phyloP scores from a whole-genome alignment of 2,888 invertebrate species.

The Sericinus montela region DNA sequence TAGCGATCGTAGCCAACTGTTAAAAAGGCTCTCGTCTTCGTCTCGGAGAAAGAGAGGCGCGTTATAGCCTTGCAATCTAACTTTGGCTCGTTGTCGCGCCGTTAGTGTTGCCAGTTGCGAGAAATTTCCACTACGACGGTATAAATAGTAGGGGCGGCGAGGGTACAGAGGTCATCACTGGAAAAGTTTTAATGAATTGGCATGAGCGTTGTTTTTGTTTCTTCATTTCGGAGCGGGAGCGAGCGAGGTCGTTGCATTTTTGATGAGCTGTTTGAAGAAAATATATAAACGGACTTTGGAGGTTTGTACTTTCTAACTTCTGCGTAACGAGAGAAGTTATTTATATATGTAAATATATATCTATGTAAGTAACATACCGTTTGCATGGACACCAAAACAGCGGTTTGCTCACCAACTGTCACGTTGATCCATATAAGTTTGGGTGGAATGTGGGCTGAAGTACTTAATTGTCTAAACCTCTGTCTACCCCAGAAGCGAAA shows the following conservation, averaged over 20 bases:
- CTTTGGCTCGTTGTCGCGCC: constrained; percentile 60
- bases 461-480: too few species aligned
- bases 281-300: neutral
- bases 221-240: constrained; percentile 17
- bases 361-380: too few species aligned
- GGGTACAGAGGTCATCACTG: constrained; percentile 38
- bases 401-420: too few species aligned
- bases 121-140: constrained; percentile 33
- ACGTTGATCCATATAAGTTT: too few species aligned
- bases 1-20: constrained; percentile 16
- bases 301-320: too few species aligned
- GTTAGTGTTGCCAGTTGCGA: constrained; percentile 49
- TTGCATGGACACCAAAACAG: too few species aligned
- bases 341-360: too few species aligned
- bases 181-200: constrained; percentile 68
- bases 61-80: constrained; percentile 60
- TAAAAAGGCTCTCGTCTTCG: constrained; percentile 32
- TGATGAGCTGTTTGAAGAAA: constrained; percentile 19
- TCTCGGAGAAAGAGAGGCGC: constrained; percentile 33
- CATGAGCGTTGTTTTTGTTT: constrained; percentile 35
- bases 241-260: constrained; percentile 24
- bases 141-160: constrained; percentile 39
- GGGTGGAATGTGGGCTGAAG: too few species aligned
- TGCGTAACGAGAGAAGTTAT: too few species aligned
- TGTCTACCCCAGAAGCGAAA: too few species aligned